Percentiles rank a stretch among this genome's conserved stretches.
Evolutionary conservation across 2,797 vertebrate species (phyloP).

Genomic region (Sebastes oblongus): DNA sequence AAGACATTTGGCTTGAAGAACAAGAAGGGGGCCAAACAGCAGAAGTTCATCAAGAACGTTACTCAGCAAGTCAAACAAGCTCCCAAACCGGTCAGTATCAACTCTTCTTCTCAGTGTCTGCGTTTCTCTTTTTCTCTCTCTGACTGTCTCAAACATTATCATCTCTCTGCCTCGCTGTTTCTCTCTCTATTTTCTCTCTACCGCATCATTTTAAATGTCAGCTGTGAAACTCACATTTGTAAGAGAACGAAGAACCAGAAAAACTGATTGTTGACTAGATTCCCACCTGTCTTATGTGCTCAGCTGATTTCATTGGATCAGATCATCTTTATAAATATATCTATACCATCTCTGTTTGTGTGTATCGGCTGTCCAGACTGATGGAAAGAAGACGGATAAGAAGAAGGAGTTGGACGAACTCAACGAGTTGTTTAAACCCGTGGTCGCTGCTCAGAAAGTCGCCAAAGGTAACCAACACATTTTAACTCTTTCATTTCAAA

Average conservation of each 20-base stretch:
- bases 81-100: conserved; percentile 57
- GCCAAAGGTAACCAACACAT: conserved; percentile 87
- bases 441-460: conserved; percentile 96
- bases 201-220: not conserved
- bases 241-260: not conserved
- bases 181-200: not conserved
- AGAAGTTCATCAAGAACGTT: conserved; percentile 98
- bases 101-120: not conserved
- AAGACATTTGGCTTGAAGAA: conserved; percentile 99
- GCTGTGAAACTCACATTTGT: not conserved
- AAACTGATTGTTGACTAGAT: not conserved
- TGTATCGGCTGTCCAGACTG: conserved; percentile 76
- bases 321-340: not conserved
- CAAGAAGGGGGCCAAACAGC: conserved; percentile 98
- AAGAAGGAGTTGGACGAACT: conserved; percentile 96
- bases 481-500: not conserved
- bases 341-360: not conserved
- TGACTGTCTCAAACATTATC: not conserved
- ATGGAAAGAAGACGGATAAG: conserved; percentile 93
- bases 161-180: not conserved
- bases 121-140: not conserved
- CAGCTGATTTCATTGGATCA: not conserved
- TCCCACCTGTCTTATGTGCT: not conserved
- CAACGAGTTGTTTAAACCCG: conserved; percentile 98
- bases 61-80: conserved; percentile 93